These are phyloP conservation scores for Platysteira castanea DNA, from an alignment of 2,113 vertebrate species.

Conservation along the genomic window DNA sequence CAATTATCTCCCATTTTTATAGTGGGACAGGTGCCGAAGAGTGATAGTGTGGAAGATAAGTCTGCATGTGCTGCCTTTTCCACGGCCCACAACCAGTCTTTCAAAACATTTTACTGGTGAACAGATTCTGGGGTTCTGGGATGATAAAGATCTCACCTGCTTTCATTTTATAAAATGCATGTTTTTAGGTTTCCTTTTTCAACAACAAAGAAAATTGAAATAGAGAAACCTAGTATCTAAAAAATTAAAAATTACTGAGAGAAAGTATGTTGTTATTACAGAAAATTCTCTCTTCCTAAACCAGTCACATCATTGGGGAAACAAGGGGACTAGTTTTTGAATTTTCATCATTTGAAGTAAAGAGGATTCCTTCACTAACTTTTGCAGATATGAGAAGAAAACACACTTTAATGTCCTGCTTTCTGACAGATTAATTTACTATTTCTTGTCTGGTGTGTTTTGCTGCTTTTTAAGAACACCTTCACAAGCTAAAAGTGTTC, in stretches of 20 bases:
- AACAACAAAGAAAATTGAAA: not conserved
- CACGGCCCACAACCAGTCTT: not conserved
- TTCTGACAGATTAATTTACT: not conserved
- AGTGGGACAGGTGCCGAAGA: not conserved
- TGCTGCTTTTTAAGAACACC: conserved; percentile 12
- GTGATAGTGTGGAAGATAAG: not conserved
- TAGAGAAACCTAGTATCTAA: not conserved
- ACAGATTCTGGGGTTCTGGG: not conserved
- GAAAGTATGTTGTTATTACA: not conserved
- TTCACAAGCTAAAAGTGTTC: not conserved
- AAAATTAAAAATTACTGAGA: not conserved
- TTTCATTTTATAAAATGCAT: not conserved
- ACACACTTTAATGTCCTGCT: not conserved
- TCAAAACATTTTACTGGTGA: not conserved
- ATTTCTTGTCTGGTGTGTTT: not conserved
- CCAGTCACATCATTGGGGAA: not conserved
- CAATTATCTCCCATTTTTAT: not conserved
- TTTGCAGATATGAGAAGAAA: not conserved
- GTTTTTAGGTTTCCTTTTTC: not conserved
- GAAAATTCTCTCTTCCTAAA: not conserved
- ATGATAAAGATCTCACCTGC: not conserved
- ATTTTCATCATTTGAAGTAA: not conserved
- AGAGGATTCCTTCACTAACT: not conserved
- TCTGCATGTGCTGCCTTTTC: not conserved
- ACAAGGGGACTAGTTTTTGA: not conserved